Evolutionary conservation across 2,113 vertebrate species (phyloP).

Genomic region (Cyprinus carpio): DNA sequence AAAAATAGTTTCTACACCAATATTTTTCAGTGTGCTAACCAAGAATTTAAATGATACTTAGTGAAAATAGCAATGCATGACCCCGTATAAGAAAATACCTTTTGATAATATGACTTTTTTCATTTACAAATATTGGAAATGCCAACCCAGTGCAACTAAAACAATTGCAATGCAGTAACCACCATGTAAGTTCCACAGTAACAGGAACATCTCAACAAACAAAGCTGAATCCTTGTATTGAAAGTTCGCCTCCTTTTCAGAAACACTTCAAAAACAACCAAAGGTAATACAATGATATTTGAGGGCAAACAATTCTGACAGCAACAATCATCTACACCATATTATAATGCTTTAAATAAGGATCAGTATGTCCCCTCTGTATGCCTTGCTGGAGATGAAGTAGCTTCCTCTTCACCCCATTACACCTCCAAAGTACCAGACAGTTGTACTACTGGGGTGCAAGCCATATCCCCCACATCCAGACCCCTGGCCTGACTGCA

Average conservation of each 20-base stretch:
- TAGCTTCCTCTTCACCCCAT: neutral
- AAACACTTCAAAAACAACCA: neutral
- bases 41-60: neutral
- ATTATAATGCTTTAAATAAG: neutral
- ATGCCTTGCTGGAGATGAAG: neutral
- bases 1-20: no score
- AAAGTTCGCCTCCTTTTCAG: neutral
- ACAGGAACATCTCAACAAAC: neutral
- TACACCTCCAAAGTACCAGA: neutral
- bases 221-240: neutral
- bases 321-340: neutral
- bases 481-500: constrained; percentile 8
- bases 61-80: neutral
- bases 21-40: neutral
- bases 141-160: neutral
- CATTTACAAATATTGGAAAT: neutral
- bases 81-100: neutral
- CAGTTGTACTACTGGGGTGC: neutral
- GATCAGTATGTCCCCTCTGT: neutral
- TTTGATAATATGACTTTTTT: neutral
- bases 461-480: neutral
- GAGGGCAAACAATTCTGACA: neutral
- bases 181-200: neutral
- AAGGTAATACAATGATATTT: neutral
- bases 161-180: neutral